phyloP scores from a whole-genome alignment of 2,113 vertebrate genomes.

The Ancistrus triradiatus region DNA sequence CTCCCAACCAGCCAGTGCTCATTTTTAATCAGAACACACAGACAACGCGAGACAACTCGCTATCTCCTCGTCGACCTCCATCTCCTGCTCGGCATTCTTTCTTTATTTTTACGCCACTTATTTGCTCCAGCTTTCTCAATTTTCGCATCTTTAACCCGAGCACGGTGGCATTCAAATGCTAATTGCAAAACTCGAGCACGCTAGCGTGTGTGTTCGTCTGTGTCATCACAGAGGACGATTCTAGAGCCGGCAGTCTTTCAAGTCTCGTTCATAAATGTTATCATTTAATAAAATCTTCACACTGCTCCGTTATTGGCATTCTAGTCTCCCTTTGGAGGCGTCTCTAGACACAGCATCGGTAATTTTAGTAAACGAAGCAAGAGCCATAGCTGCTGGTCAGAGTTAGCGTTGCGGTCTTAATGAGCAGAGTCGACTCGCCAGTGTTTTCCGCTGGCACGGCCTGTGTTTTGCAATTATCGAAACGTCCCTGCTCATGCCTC shows the following conservation, averaged over 20 bases:
- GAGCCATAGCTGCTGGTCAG: constrained; percentile 20
- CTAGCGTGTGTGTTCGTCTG: constrained; percentile 55
- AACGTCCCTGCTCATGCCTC: constrained; percentile 9
- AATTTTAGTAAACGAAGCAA: background rate
- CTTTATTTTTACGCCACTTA: background rate
- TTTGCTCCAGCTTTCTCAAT: constrained; percentile 2
- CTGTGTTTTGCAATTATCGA: constrained; percentile 22
- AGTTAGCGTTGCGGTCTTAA: constrained; percentile 46
- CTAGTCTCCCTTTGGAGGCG: background rate
- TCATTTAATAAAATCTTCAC: constrained; percentile 21
- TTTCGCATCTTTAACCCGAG: constrained; percentile 40
- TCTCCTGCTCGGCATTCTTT: constrained; percentile 8
- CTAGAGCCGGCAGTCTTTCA: constrained; percentile 51
- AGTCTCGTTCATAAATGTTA: constrained; percentile 18
- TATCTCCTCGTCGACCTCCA: background rate
- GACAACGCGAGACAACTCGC: constrained; percentile 17
- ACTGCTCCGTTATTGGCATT: background rate
- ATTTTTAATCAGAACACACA: constrained; percentile 46
- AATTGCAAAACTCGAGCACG: constrained; percentile 62
- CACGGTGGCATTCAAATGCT: constrained; percentile 64
- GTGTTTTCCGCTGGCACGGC: constrained; percentile 10
- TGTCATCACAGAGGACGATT: constrained; percentile 55
- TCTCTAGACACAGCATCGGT: background rate
- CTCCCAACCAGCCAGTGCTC: constrained; percentile 17
- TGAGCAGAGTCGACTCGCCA: constrained; percentile 18